phyloP scores from a whole-genome alignment of 1,140 invertebrate species.

The Hypothenemus hampei region DNA sequence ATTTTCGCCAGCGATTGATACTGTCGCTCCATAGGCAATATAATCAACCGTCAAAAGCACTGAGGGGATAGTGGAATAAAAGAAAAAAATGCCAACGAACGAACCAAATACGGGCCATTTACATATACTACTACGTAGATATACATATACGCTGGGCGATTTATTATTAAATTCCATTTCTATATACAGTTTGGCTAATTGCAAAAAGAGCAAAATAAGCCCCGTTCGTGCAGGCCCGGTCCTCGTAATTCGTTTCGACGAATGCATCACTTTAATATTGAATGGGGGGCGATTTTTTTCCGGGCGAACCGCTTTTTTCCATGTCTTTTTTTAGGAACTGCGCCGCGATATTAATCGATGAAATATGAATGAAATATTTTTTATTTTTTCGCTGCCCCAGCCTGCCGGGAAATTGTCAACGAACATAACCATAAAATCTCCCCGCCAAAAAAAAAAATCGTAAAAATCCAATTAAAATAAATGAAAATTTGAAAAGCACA shows the following conservation, averaged over 20 bases:
- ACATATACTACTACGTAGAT: no score
- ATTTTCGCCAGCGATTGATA: no score
- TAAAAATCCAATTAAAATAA: slow-evolving; percentile 27
- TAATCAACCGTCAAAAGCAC: no score
- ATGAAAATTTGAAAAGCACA: slow-evolving; percentile 23
- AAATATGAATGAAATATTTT: slow-evolving; percentile 32
- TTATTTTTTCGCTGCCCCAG: slow-evolving; percentile 22
- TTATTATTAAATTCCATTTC: slow-evolving; percentile 34
- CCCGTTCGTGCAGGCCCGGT: slow-evolving; percentile 4
- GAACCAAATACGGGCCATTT: no score
- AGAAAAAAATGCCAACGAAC: not conserved
- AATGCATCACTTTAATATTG: slow-evolving; percentile 32
- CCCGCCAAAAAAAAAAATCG: slow-evolving; percentile 13
- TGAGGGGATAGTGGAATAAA: no score
- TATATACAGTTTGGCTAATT: slow-evolving; percentile 30
- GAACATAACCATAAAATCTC: no score
- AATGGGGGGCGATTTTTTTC: slow-evolving; percentile 31
- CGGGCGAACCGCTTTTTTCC: slow-evolving; percentile 20
- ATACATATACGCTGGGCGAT: slow-evolving; percentile 16
- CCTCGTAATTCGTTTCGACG: slow-evolving; percentile 29
- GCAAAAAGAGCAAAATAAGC: slow-evolving; percentile 27
- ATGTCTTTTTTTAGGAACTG: slow-evolving; percentile 22
- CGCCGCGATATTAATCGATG: slow-evolving; percentile 30
- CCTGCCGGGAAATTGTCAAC: slow-evolving; percentile 16
- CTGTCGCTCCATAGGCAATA: no score